Conservation (phyloP, 2,888 invertebrate genomes). For the Sesia apiformis region DNA sequence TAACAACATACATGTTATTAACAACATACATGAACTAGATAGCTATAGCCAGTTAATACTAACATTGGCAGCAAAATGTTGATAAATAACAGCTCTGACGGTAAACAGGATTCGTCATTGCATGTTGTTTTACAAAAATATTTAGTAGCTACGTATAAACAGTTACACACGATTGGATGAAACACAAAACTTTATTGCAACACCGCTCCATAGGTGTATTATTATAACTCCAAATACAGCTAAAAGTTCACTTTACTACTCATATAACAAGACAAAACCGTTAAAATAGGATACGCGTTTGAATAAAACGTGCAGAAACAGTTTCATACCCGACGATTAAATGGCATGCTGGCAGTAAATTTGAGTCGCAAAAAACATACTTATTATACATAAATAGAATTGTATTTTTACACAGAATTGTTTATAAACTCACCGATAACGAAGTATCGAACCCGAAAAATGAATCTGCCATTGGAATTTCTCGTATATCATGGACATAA, state of each 20-base stretch:
- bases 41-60: not conserved
- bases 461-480: conserved; percentile 87
- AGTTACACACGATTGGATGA: not conserved
- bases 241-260: too few relatives aligned
- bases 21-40: too few relatives aligned
- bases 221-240: too few relatives aligned
- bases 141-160: not conserved
- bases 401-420: conserved; percentile 18
- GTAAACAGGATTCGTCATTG: not conserved
- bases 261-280: too few relatives aligned
- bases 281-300: too few relatives aligned
- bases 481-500: conserved; percentile 76
- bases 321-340: too few relatives aligned
- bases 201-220: too few relatives aligned
- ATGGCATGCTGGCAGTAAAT: conserved; percentile 49
- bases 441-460: conserved; percentile 90
- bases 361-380: conserved; percentile 14
- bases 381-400: conserved; percentile 26
- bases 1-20: too few relatives aligned
- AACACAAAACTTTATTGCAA: not conserved
- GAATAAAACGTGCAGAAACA: too few relatives aligned
- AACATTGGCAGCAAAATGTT: not conserved
- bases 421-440: conserved; percentile 79
- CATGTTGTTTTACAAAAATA: not conserved
- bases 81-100: not conserved